Base-by-base conservation (phyloP, 1,140 invertebrate species). In the Trichonephila clavata region DNA sequence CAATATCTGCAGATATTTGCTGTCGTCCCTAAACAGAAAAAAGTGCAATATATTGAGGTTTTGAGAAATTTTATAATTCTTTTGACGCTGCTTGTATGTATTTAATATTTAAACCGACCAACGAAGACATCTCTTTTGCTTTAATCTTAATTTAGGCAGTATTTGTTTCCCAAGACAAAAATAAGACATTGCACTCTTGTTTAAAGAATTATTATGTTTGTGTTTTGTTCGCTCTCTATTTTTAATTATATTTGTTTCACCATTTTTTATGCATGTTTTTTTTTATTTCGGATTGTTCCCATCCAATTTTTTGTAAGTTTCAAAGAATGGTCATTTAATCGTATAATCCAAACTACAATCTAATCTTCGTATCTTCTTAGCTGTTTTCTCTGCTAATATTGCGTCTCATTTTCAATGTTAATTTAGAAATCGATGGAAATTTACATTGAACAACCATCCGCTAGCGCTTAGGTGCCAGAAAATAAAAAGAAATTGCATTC, bases 381-480 rank as follows among this genome's bases (percentile, higher is more conserved):
- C 21, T 65, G 0, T 61, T 68, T 68, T 68, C n/a, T 65, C 24
- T 24, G n/a, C 65, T 24, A 24, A 24, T 24, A 68, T 68, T 68
- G 50, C 57, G 50, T 50, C 43, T 57, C 83, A 84, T 84, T 84
- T 77, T 84, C 83, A 84, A 84, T 84, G 83, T 84, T 84, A 50
- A 84, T 84, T 84, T 68, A 32, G 59, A 63, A 32, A 14, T 87
- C 50, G 10, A 13, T 61, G 86, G 86, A 87, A 87, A 87, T 57
- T 87, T 87, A 65, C 86, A 87, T 87, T 63, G 86, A 87, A 63
- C 21, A 87, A 50, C 50, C 50, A 83, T 87, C 86, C 20, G 59
- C 24, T 20, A 32, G 39, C 39, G 50, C 50, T 7, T 50, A 50
- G 50, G 27, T 90, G 71, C 43, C 71, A 7, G 68, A 77, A 68